Base-by-base conservation (phyloP, 2,113 vertebrate species). In the Chunga burmeisteri region DNA sequence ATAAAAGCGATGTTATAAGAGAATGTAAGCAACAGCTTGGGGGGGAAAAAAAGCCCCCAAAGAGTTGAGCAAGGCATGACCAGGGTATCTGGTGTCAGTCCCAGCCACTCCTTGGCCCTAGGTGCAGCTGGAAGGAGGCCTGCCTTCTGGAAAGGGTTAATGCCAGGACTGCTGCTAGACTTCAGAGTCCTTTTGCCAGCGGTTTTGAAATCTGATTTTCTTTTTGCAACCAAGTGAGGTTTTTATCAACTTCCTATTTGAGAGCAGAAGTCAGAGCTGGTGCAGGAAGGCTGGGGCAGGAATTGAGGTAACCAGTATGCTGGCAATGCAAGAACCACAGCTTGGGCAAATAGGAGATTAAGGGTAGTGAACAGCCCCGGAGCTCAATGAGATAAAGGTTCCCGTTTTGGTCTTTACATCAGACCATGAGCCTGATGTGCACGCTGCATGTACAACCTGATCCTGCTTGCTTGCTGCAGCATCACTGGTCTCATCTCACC, bases 131-230 rank as follows among this genome's bases (percentile, higher is more conserved):
- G 73, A 59, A 38, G 50, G 72, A 70, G 34, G 29, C 58, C 25
- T 71, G 25, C 25, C 63, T 77, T 62, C 63, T 59, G 77, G 36
- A 71, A 87, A 89, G 95, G 89, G 93, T 95, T 96, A 96, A 96
- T 38, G 38, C 50, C 83, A 67, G 63, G 58, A 11, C 67, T 72
- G 71, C 90, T 56, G 73, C 11, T 40, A 46, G 46, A 2, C 47
- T 56, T 67, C 17, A 72, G 90, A 80, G 65, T 34, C 36, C 50
- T 96, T 62, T 3, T 63, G 66, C 56, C 46, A 71, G 86, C 0
- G 16, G 58, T 96, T 96, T 96, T 89, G 94, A 96, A 97, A 96
- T 95, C 93, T 85, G 87, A 96, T 96, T 97, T 91, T 92, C 27
- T 89, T 94, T 89, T 65, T 96, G 95, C 94, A 95, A 89, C 87